phyloP scores from a whole-genome alignment of 2,797 vertebrate genomes.

The Sarcophilus harrisii region DNA sequence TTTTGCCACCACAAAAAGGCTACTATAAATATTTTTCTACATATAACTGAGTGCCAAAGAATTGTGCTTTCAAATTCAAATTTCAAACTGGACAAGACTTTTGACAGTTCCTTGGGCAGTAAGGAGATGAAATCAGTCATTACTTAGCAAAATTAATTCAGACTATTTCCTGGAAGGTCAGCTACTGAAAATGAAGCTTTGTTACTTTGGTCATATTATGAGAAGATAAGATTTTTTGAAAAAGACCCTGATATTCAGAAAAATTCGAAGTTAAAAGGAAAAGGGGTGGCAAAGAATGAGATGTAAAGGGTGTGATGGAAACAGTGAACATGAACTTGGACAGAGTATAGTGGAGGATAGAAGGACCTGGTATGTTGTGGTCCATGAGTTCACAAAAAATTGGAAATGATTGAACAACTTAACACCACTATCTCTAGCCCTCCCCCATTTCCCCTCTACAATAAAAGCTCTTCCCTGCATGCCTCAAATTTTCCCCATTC shows the following conservation, averaged over 20 bases:
- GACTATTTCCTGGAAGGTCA: not conserved
- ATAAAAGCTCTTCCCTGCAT: not conserved
- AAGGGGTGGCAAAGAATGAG: not conserved
- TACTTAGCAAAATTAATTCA: not conserved
- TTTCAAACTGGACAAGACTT: not conserved
- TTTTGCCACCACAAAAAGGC: not conserved
- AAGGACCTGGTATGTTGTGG: not conserved
- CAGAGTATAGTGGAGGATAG: not conserved
- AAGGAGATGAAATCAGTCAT: not conserved
- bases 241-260: not conserved
- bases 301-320: not conserved
- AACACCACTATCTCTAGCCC: not conserved
- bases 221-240: not conserved
- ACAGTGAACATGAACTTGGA: not conserved
- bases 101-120: not conserved
- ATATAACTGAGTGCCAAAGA: not conserved
- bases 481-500: too few species aligned
- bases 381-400: not conserved
- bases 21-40: not conserved
- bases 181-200: not conserved
- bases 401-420: not conserved
- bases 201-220: not conserved
- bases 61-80: not conserved
- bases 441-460: not conserved
- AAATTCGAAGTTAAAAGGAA: not conserved